phyloP scores from a whole-genome alignment of 2,113 vertebrate species.

The Dolichallabes microphthalmus region DNA sequence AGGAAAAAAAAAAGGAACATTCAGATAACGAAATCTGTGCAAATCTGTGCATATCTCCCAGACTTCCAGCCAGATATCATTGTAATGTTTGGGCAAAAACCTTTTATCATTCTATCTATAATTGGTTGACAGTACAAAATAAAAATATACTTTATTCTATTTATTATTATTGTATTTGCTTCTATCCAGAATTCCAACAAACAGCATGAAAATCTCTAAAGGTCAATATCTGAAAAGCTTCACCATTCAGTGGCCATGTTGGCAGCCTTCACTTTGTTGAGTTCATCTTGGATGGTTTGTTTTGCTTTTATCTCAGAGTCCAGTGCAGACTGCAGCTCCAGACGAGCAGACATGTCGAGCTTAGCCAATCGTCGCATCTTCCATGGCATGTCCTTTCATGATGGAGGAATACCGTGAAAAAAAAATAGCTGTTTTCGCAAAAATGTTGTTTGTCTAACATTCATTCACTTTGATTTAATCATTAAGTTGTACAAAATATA shows the following conservation, averaged over 20 bases:
- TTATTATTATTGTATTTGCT: not conserved
- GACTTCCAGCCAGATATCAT: not conserved
- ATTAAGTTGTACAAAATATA: not conserved
- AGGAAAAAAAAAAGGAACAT: constrained; percentile 26
- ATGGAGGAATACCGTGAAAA: not conserved
- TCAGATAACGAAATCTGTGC: not conserved
- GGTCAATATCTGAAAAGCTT: constrained; percentile 12
- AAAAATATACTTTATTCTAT: not conserved
- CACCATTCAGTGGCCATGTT: constrained; percentile 95
- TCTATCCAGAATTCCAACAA: not conserved
- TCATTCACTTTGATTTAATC: not conserved
- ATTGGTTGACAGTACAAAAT: not conserved
- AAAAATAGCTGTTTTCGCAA: not conserved
- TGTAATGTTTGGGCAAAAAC: not conserved
- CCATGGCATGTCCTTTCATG: constrained; percentile 93
- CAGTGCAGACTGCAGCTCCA: constrained; percentile 94
- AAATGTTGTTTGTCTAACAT: not conserved
- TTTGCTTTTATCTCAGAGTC: constrained; percentile 98
- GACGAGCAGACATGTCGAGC: constrained; percentile 95
- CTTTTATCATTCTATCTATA: not conserved
- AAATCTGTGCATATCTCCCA: not conserved
- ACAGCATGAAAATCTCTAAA: not conserved
- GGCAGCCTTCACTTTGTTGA: constrained; percentile 93
- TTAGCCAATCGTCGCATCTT: constrained; percentile 97
- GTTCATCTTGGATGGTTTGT: constrained; percentile 92